Evolutionary conservation across 2,888 invertebrate genomes (phyloP).

Genomic region (Opisthograptis luteolata): DNA sequence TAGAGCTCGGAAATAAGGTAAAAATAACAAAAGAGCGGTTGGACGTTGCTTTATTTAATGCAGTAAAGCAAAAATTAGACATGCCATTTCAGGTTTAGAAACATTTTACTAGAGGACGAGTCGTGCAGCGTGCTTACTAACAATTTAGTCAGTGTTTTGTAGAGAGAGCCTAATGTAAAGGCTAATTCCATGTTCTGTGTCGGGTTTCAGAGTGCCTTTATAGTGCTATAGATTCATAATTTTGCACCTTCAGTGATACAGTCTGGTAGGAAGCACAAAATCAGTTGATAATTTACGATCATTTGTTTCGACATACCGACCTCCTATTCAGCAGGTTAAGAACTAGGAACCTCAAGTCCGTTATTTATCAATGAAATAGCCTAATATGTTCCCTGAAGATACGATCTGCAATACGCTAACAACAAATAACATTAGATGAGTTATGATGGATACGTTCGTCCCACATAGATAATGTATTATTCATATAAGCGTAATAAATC

Average conservation of each 20-base stretch:
- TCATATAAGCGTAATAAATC: conserved; percentile 67
- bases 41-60: too few relatives aligned
- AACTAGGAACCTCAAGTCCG: conserved; percentile 7
- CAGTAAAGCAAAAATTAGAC: neutral
- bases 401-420: conserved; percentile 34
- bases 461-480: conserved; percentile 64
- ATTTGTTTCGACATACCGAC: conserved; percentile 6
- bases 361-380: conserved; percentile 36
- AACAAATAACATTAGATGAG: conserved; percentile 51
- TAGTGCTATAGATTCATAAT: conserved; percentile 59
- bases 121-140: conserved; percentile 16
- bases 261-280: conserved; percentile 48
- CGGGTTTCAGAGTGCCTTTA: conserved; percentile 61
- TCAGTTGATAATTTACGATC: conserved; percentile 42
- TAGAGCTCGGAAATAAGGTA: too few relatives aligned
- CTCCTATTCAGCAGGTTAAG: neutral
- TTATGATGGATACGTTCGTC: conserved; percentile 56
- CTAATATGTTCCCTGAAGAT: conserved; percentile 43
- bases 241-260: conserved; percentile 58
- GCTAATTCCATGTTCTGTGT: conserved; percentile 59
- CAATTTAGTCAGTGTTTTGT: conserved; percentile 36
- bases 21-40: too few relatives aligned
- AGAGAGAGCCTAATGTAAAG: conserved; percentile 34
- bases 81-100: too few relatives aligned
- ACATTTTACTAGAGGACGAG: conserved; percentile 14